Percentiles rank a stretch among this genome's conserved stretches.
phyloP scores from a whole-genome alignment of 1,140 invertebrate genomes.

The Nasonia giraulti region DNA sequence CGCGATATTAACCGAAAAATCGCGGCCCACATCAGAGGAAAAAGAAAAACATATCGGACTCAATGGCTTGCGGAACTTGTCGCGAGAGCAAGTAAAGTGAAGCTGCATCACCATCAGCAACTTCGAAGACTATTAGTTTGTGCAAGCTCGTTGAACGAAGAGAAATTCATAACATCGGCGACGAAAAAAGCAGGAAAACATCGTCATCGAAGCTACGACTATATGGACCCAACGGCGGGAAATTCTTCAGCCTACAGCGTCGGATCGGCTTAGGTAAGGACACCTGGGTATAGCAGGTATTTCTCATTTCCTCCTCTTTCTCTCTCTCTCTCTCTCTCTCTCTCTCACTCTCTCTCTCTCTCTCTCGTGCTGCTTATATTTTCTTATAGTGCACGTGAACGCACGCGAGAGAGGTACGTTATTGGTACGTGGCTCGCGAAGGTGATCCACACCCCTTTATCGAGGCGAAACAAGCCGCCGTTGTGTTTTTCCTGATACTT shows the following conservation, averaged over 20 bases:
- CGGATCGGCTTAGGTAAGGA: neutral
- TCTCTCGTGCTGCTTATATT: no score
- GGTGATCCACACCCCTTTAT: neutral
- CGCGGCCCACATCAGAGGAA: neutral
- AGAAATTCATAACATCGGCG: neutral
- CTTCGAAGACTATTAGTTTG: neutral
- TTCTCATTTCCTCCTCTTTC: no score
- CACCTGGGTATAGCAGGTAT: no score
- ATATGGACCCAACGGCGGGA: neutral
- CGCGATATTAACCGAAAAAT: slow-evolving; percentile 1
- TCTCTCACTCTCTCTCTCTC: no score
- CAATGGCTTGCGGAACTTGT: neutral
- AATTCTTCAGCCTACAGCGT: neutral
- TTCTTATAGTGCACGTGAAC: neutral
- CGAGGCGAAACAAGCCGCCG: no score
- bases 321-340: no score
- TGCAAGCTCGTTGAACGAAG: neutral
- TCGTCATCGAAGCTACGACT: neutral
- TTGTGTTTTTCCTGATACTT: no score
- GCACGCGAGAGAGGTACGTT: no score
- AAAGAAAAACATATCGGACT: neutral
- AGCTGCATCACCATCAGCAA: neutral
- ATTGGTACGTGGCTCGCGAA: neutral
- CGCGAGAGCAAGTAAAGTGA: neutral
- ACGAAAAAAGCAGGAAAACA: neutral